phyloP scores from a whole-genome alignment of 2,888 invertebrate species.

The Lasioglossum figueresi region DNA sequence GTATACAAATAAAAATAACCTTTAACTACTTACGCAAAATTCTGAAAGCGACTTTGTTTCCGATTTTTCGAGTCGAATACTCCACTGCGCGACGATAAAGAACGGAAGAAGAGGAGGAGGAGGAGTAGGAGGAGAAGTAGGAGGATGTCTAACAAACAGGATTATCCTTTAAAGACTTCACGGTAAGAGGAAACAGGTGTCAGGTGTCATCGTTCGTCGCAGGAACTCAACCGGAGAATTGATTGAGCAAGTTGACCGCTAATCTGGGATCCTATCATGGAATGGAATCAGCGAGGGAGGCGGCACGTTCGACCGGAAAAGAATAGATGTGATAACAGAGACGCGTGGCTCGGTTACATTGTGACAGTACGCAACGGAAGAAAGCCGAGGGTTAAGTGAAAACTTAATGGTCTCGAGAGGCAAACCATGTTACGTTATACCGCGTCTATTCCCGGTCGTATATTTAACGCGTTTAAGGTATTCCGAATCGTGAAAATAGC shows the following conservation, averaged over 20 bases:
- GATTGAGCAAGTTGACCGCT: not conserved
- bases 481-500: slow-evolving; percentile 80
- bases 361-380: slow-evolving; percentile 40
- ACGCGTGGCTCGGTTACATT: slow-evolving; percentile 21
- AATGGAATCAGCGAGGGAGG: too few relatives aligned
- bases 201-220: not conserved
- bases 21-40: too few relatives aligned
- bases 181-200: not conserved
- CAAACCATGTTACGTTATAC: slow-evolving; percentile 77
- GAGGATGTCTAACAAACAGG: not conserved
- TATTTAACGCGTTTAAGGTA: slow-evolving; percentile 81
- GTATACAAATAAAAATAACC: too few relatives aligned
- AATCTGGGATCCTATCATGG: not conserved
- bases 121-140: not conserved
- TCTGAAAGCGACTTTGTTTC: too few relatives aligned
- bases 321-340: not conserved
- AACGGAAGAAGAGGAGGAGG: not conserved
- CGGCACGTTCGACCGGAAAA: not conserved
- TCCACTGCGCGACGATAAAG: not conserved
- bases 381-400: slow-evolving; percentile 72
- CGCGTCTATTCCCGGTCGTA: slow-evolving; percentile 77
- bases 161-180: not conserved
- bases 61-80: too few relatives aligned
- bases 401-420: slow-evolving; percentile 78
- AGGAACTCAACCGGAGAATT: not conserved